These are phyloP conservation scores for Antrozous pallidus DNA, from an alignment of 2,797 vertebrate species.

Conservation along the genomic window DNA sequence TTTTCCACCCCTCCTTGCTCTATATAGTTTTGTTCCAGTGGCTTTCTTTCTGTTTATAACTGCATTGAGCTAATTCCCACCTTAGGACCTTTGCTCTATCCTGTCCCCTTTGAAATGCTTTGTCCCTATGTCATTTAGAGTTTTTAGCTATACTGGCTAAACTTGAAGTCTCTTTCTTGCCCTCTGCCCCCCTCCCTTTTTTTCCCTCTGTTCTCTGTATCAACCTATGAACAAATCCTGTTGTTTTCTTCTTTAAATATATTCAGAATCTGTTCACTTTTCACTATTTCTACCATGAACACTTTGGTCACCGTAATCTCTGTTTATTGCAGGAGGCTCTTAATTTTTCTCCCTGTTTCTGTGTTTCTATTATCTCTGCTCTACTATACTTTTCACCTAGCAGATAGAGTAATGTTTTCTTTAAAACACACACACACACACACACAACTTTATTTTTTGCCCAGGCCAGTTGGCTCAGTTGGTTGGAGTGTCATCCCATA, in stretches of 20 bases:
- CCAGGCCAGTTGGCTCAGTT: background rate
- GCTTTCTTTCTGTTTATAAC: slow-evolving; percentile 14
- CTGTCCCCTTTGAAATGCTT: background rate
- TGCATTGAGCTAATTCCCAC: background rate
- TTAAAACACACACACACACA: background rate
- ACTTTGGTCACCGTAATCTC: background rate
- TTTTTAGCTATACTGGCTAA: background rate
- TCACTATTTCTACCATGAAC: background rate
- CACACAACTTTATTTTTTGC: background rate
- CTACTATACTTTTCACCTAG: background rate
- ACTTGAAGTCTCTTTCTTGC: background rate
- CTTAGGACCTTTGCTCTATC: background rate
- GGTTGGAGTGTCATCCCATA: background rate
- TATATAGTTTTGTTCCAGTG: background rate
- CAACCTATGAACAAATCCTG: background rate
- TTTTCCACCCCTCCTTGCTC: background rate
- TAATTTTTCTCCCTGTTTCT: background rate
- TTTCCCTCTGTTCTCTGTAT: background rate
- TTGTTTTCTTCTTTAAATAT: slow-evolving; percentile 38
- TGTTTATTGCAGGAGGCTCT: slow-evolving; percentile 1
- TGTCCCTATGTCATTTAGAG: background rate
- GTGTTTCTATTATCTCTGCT: background rate
- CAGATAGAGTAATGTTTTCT: background rate
- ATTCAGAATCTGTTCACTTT: slow-evolving; percentile 41
- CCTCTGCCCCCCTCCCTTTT: background rate